A percentile compares a stretch with the other conserved stretches of the same genome.
These are phyloP conservation scores for Saccostrea cuccullata DNA, from an alignment of 1,140 invertebrate species.

Conservation along the genomic window DNA sequence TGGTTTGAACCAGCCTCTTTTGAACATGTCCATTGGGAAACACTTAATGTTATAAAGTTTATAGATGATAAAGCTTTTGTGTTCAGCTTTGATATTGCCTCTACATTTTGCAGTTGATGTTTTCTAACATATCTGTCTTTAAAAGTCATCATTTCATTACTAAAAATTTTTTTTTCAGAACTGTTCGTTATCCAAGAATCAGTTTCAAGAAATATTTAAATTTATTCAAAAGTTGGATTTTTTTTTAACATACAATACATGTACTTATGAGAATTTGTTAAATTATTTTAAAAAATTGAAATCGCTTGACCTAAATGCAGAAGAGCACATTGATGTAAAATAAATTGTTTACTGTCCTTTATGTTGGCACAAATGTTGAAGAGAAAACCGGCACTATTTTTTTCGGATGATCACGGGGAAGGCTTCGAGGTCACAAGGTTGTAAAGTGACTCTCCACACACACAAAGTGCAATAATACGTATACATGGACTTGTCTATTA, in stretches of 20 bases:
- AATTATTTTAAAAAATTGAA: too few species aligned
- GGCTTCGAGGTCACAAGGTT: constrained; percentile 18
- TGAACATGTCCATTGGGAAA: not conserved
- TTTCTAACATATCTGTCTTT: not conserved
- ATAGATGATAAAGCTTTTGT: not conserved
- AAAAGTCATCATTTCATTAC: not conserved
- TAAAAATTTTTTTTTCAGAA: too few species aligned
- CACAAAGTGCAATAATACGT: constrained; percentile 9
- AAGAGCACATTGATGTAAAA: too few species aligned
- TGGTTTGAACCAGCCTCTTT: not conserved
- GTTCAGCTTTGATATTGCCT: constrained; percentile 1
- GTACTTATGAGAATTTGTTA: too few species aligned
- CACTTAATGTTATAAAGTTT: not conserved
- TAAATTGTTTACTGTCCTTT: too few species aligned
- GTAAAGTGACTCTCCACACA: constrained; percentile 24
- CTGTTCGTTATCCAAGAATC: too few species aligned
- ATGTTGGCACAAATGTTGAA: not conserved
- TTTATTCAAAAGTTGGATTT: too few species aligned
- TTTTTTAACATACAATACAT: too few species aligned
- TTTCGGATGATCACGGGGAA: not conserved
- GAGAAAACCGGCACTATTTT: not conserved
- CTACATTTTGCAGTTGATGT: not conserved
- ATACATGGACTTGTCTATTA: constrained; percentile 12
- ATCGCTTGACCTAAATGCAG: too few species aligned
- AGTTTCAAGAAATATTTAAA: too few species aligned